phyloP scores from a whole-genome alignment of 1,140 invertebrate species.

The Heliconius melpomene region DNA sequence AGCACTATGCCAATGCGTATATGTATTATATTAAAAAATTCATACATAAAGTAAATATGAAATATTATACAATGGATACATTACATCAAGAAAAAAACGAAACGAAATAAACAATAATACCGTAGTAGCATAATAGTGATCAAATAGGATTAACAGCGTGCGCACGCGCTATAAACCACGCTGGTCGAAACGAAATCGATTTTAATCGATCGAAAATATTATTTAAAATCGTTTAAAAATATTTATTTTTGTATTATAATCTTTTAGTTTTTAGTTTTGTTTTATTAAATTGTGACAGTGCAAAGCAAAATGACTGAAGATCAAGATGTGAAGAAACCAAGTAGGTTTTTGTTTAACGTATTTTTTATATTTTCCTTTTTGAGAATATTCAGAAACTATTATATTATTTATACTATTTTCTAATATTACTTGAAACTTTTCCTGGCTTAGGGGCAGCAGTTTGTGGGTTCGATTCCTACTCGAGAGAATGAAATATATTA shows the following conservation, averaged over 20 bases:
- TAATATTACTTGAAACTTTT: too few species aligned
- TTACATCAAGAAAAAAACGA: background rate
- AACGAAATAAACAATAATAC: background rate
- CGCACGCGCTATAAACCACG: background rate
- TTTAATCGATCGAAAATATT: background rate
- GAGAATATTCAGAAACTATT: too few species aligned
- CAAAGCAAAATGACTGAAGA: background rate
- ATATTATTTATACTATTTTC: too few species aligned
- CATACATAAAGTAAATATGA: background rate
- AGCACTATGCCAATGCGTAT: too few species aligned
- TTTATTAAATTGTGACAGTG: background rate
- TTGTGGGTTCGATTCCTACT: too few species aligned
- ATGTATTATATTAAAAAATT: background rate
- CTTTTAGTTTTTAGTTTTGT: background rate
- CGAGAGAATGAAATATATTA: background rate
- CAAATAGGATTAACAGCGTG: background rate
- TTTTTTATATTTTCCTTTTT: too few species aligned
- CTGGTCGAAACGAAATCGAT: background rate
- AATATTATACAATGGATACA: background rate
- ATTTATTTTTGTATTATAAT: background rate
- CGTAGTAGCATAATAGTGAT: background rate
- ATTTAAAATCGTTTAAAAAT: background rate
- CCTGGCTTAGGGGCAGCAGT: too few species aligned
- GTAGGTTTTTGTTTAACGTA: background rate
- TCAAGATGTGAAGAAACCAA: background rate